phyloP scores from a whole-genome alignment of 2,113 vertebrate genomes.

The Pipa parva region DNA sequence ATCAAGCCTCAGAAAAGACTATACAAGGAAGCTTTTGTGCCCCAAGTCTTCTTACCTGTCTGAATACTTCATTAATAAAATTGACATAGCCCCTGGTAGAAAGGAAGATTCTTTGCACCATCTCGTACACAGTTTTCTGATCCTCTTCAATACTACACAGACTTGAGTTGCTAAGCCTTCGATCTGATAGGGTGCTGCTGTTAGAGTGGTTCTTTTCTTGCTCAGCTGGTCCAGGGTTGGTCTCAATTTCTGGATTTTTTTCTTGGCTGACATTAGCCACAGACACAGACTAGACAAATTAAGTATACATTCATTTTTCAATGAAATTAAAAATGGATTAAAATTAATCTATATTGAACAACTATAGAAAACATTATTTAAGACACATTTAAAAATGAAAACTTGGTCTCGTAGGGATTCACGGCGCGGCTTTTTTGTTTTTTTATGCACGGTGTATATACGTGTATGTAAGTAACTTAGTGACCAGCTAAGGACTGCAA shows the following conservation, averaged over 20 bases:
- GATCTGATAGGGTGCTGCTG: slow-evolving; percentile 83
- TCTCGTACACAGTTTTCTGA: slow-evolving; percentile 80
- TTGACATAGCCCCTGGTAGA: slow-evolving; percentile 93
- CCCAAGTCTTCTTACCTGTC: slow-evolving; percentile 68
- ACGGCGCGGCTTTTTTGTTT: no score
- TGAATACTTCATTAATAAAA: slow-evolving; percentile 96
- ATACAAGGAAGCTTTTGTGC: no score
- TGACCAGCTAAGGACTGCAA: no score
- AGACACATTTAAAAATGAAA: no score
- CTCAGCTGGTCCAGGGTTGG: slow-evolving; percentile 50
- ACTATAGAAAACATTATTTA: background rate
- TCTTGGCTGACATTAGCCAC: slow-evolving; percentile 74
- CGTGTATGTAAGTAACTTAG: no score
- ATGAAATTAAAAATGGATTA: background rate
- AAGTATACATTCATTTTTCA: background rate
- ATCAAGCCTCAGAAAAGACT: no score
- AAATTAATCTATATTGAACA: background rate
- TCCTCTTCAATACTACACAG: slow-evolving; percentile 94
- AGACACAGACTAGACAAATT: slow-evolving; percentile 64
- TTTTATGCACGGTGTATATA: no score
- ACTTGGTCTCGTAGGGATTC: no score
- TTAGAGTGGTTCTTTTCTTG: slow-evolving; percentile 82
- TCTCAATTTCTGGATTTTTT: slow-evolving; percentile 62
- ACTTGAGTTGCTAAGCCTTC: slow-evolving; percentile 82
- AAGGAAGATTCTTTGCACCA: slow-evolving; percentile 88